Evolutionary conservation across 2,888 invertebrate genomes (phyloP).

Genomic region (Drosophila imparisetae): DNA sequence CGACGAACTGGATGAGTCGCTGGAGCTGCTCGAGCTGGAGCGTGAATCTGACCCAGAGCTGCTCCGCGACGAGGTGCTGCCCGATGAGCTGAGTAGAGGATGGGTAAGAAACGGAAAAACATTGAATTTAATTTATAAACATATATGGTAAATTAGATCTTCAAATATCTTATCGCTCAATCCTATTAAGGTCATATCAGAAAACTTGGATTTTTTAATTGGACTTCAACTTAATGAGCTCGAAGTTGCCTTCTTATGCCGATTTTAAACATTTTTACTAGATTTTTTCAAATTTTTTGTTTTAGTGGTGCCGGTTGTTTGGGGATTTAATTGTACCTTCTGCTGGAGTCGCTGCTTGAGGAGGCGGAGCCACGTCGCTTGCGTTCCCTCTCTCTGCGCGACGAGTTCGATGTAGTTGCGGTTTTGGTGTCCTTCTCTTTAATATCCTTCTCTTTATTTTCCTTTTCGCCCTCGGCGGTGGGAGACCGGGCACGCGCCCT

Average conservation of each 20-base stretch:
- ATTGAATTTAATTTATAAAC: constrained; percentile 18
- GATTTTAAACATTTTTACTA: not conserved
- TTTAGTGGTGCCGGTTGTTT: not conserved
- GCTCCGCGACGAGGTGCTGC: constrained; percentile 91
- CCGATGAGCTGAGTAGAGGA: constrained; percentile 88
- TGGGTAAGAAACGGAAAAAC: not conserved
- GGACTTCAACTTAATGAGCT: not conserved
- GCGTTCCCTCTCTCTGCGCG: constrained; percentile 82
- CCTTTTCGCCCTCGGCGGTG: constrained; percentile 89
- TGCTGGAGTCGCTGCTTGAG: constrained; percentile 92
- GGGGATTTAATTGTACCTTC: constrained; percentile 85
- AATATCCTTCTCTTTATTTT: constrained; percentile 88
- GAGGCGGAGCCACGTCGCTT: constrained; percentile 88
- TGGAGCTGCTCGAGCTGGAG: constrained; percentile 89
- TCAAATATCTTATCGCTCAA: not conserved
- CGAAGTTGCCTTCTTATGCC: not conserved
- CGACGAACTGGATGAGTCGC: constrained; percentile 87
- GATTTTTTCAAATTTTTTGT: not conserved
- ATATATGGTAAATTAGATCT: not conserved
- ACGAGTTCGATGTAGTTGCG: constrained; percentile 64
- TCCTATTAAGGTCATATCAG: not conserved
- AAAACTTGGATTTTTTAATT: not conserved
- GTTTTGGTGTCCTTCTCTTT: constrained; percentile 80
- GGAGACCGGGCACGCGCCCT: constrained; percentile 92
- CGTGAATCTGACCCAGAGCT: constrained; percentile 90